A percentile compares a stretch with the other conserved stretches of the same genome.
Evolutionary conservation across 1,140 invertebrate genomes (phyloP).

Genomic region (Drosophila orosa): DNA sequence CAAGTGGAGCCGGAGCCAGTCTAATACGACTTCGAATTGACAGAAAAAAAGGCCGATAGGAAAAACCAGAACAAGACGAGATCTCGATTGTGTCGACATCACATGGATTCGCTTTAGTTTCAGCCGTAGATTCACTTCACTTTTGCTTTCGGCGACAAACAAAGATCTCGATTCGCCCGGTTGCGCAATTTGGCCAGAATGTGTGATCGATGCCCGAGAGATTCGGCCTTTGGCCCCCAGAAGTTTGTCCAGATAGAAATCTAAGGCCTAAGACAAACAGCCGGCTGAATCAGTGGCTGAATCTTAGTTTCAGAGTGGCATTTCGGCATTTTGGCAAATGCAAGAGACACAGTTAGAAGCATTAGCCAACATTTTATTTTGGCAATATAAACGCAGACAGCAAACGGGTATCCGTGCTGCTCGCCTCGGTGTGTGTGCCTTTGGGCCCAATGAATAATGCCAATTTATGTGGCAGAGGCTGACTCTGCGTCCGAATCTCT

Average conservation of each 20-base stretch:
- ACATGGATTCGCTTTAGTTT: constrained; percentile 1
- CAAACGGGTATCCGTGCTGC: constrained; percentile 30
- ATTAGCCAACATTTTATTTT: constrained; percentile 62
- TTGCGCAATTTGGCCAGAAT: constrained; percentile 38
- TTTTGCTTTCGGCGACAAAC: constrained; percentile 24
- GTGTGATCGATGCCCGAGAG: constrained; percentile 22
- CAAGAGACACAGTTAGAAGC: constrained; percentile 75
- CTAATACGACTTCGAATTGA: constrained; percentile 29
- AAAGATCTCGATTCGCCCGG: constrained; percentile 1
- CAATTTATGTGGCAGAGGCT: constrained; percentile 65
- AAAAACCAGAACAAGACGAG: constrained; percentile 53
- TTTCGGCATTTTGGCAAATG: constrained; percentile 61
- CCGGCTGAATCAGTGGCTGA: constrained; percentile 40
- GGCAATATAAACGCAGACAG: constrained; percentile 39
- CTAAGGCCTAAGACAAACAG: constrained; percentile 46
- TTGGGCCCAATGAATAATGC: constrained; percentile 57
- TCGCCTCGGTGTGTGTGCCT: constrained; percentile 51
- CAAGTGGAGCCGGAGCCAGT: constrained; percentile 53
- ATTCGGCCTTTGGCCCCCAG: constrained; percentile 50
- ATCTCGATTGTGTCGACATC: constrained; percentile 26
- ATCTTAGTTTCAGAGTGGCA: constrained; percentile 48
- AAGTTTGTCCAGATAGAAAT: constrained; percentile 22
- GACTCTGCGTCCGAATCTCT: constrained; percentile 25
- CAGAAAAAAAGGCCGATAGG: constrained; percentile 43
- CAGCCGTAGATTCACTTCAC: not conserved